A percentile compares a stretch with the other conserved stretches of the same genome.
Evolutionary conservation across 2,797 vertebrate genomes (phyloP).

Genomic region (Aplochiton taeniatus): DNA sequence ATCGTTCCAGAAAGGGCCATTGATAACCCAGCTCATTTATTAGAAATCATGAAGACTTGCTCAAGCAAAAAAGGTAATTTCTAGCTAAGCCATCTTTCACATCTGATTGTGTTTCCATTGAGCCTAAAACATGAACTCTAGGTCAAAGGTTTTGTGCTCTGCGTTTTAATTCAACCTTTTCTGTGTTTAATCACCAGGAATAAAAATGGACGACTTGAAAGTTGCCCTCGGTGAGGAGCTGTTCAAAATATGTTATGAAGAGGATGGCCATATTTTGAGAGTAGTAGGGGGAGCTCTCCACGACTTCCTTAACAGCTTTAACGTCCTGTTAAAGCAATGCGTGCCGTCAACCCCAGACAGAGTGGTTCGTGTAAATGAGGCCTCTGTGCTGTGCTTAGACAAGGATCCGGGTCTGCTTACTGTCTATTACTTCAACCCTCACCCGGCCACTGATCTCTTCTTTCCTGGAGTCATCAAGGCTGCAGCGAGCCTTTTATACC

Average conservation of each 20-base stretch:
- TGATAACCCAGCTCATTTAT: conserved; percentile 80
- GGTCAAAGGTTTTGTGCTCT: background rate
- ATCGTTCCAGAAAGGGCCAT: conserved; percentile 70
- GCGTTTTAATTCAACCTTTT: conserved; percentile 4
- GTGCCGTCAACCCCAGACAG: conserved; percentile 44
- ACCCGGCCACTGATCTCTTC: conserved; percentile 86
- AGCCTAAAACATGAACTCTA: background rate
- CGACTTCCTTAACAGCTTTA: conserved; percentile 97
- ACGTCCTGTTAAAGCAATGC: conserved; percentile 92
- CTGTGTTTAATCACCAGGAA: conserved; percentile 66
- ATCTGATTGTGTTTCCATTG: too few relatives aligned
- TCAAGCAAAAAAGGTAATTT: conserved; percentile 85
- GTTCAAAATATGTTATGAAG: conserved; percentile 93
- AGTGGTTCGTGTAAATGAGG: conserved; percentile 80
- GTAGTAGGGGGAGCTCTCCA: conserved; percentile 96
- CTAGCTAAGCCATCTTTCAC: background rate
- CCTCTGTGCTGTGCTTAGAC: conserved; percentile 94
- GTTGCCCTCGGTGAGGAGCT: conserved; percentile 89
- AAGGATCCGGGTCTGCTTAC: conserved; percentile 90
- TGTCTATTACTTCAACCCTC: conserved; percentile 94
- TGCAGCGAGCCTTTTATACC: conserved; percentile 87
- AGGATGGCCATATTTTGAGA: conserved; percentile 89
- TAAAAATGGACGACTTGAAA: conserved; percentile 79
- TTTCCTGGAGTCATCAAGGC: conserved; percentile 93
- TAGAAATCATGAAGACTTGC: conserved; percentile 82